Conservation (phyloP, 92 coral and sea anemone species). For the Galaxea fascicularis region DNA sequence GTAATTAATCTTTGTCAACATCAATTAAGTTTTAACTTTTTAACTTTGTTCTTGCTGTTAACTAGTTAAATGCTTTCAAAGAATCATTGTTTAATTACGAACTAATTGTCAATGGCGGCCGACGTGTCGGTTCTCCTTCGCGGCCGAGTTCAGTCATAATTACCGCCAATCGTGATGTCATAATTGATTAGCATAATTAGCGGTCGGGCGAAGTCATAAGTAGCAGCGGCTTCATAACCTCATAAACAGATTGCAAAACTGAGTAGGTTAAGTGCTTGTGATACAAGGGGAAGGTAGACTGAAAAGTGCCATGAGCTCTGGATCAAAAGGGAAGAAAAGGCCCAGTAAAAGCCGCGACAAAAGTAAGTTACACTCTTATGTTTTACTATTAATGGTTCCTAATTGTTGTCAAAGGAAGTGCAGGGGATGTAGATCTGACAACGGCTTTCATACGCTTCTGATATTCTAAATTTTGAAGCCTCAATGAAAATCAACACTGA, state of each 20-base stretch:
- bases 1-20: too few relatives aligned
- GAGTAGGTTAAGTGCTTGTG: background rate
- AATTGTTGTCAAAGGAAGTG: too few relatives aligned
- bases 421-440: too few relatives aligned
- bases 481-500: too few relatives aligned
- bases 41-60: too few relatives aligned
- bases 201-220: constrained; percentile 1
- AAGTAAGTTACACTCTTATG: constrained; percentile 11
- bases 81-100: background rate
- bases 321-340: constrained; percentile 31
- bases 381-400: too few relatives aligned
- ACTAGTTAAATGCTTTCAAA: too few relatives aligned
- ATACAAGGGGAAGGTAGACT: background rate
- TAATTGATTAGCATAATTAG: constrained; percentile 12
- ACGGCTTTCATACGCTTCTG: too few relatives aligned
- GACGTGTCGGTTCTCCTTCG: background rate
- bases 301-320: constrained; percentile 11
- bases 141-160: background rate
- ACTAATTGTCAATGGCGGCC: background rate
- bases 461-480: too few relatives aligned
- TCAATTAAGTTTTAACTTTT: too few relatives aligned
- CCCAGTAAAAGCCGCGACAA: background rate
- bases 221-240: background rate
- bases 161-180: constrained; percentile 24
- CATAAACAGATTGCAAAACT: background rate